Evolutionary conservation across 2,113 vertebrate species (phyloP).

Genomic region (Rhinopithecus roxellana): DNA sequence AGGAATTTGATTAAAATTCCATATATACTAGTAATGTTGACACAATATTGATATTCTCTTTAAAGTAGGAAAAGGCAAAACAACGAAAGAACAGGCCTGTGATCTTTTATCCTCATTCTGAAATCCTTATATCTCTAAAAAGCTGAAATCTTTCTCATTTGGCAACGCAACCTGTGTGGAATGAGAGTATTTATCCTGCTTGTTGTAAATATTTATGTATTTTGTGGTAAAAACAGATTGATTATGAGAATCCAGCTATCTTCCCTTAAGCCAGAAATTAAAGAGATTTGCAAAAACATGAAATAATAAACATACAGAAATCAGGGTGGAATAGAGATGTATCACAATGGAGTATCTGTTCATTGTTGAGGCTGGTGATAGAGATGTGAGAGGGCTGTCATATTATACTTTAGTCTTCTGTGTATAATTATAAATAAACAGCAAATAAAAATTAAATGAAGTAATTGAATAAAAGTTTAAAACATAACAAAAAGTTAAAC

Average conservation of each 20-base stretch:
- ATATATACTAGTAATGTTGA: neutral
- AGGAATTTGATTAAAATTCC: slow-evolving; percentile 20
- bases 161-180: neutral
- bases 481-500: slow-evolving; percentile 2
- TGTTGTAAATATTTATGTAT: neutral
- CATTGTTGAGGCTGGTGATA: neutral
- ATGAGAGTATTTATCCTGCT: neutral
- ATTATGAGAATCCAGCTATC: neutral
- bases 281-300: neutral
- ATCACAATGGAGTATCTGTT: neutral
- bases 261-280: neutral
- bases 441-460: neutral
- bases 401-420: neutral
- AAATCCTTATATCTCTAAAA: neutral
- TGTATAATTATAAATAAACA: neutral
- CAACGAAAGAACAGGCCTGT: neutral
- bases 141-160: slow-evolving; percentile 24
- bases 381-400: neutral
- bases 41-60: neutral
- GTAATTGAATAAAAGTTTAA: neutral
- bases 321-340: neutral
- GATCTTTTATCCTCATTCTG: neutral
- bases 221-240: neutral
- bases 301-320: neutral
- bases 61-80: neutral